Base-by-base conservation (phyloP, 2,888 invertebrate genomes). In the Julus scanicus region DNA sequence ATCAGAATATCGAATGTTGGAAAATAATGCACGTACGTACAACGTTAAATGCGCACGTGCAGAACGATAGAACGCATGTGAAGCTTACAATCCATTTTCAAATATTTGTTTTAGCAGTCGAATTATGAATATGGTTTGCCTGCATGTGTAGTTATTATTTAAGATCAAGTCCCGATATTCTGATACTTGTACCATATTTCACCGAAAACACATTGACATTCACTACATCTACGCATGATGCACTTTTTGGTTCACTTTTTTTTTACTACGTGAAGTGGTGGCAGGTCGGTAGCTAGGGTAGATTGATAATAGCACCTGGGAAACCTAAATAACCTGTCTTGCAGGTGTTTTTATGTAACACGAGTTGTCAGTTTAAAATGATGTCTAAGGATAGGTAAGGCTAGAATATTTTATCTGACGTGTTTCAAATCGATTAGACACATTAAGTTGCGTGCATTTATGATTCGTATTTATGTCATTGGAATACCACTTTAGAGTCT, bases 301-400 rank as follows among this genome's bases (percentile, higher is more conserved):
- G 13, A 15, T 15, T 53, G 13, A 53, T 53, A 53, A 53, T 17
- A 17, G 13, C 53, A 53, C 53, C 53, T 53, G 53, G 63, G 8
- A 63, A 20, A 63, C 63, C 63, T 71, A 71, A 71, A 29, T 71
- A 71, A 71, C 71, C 71, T 71, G 71, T 71, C 29, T 29, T 20
- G 71, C 71, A 71, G 71, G 71, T 71, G 71, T 71, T 71, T 71
- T 71, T 29, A 53, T 53, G 20, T 20, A 63, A 71, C 5, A 29
- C 71, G 20, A 8, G 71, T 29, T 71, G 71, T 71, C 20, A 20
- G 71, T 29, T 11, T 29, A 29, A 71, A 71, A 11, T 71, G 9
- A 71, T 1, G 20, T 17, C 57, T 57, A 8, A 44, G 8, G 44
- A 8, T 44, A 44, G 44, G 44, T 44, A 8, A 44, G 44, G 44